Conservation (phyloP, 2,797 vertebrate genomes). For the Malacoraja senta region DNA sequence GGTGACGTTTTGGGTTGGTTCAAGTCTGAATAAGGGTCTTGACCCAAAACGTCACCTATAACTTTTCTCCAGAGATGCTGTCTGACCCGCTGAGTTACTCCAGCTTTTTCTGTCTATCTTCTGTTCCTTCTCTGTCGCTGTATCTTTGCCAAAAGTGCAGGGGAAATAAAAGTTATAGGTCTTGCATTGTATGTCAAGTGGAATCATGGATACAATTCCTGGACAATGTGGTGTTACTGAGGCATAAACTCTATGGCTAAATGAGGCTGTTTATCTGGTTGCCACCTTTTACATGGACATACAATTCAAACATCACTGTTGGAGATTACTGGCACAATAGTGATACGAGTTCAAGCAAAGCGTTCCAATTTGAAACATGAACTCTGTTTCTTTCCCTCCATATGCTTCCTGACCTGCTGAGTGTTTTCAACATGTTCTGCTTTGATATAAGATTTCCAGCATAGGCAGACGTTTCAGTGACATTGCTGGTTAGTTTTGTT, state of each 20-base stretch:
- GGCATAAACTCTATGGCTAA: background rate
- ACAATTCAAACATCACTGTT: background rate
- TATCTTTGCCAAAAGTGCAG: background rate
- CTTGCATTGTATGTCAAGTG: background rate
- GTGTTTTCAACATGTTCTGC: too few species aligned
- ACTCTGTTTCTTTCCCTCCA: too few species aligned
- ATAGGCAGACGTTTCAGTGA: background rate
- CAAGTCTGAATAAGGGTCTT: too few species aligned
- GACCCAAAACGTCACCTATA: too few species aligned
- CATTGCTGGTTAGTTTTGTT: background rate
- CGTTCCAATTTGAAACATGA: too few species aligned
- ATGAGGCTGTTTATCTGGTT: background rate
- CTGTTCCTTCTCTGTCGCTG: background rate
- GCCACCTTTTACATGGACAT: background rate
- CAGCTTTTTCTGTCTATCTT: too few species aligned
- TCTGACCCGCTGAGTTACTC: too few species aligned
- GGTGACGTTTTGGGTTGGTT: too few species aligned
- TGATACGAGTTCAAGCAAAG: background rate
- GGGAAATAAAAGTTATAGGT: background rate
- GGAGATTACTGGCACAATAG: background rate
- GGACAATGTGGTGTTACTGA: background rate
- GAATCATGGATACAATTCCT: background rate
- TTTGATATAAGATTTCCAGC: too few species aligned
- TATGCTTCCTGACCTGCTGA: too few species aligned
- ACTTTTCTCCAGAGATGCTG: too few species aligned